Conservation (phyloP, 1,140 invertebrate genomes). For the Triops cancriformis region DNA sequence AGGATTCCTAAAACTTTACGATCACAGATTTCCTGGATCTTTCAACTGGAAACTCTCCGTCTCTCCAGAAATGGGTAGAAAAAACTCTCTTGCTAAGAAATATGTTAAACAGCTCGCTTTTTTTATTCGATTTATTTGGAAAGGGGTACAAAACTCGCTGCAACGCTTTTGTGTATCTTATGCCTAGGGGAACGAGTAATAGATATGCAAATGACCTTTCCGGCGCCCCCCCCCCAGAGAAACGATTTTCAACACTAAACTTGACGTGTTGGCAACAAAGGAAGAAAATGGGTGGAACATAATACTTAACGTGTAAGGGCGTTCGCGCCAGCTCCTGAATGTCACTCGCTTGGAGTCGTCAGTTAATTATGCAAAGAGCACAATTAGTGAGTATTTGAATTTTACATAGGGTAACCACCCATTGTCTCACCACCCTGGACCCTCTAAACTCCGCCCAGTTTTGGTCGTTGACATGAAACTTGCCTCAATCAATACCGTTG, state of each 20-base stretch:
- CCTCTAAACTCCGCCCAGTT: not conserved
- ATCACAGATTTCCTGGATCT: too few species aligned
- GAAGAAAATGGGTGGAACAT: too few species aligned
- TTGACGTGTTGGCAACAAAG: not conserved
- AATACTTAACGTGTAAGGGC: not conserved
- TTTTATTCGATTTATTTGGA: too few species aligned
- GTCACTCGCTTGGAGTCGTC: not conserved
- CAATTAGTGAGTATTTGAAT: not conserved
- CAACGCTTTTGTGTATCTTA: not conserved
- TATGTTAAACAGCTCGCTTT: too few species aligned
- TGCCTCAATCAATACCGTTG: not conserved
- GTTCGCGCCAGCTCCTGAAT: not conserved
- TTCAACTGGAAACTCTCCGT: too few species aligned
- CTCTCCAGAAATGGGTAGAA: too few species aligned
- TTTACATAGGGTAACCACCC: not conserved
- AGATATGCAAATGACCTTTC: not conserved
- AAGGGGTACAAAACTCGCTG: too few species aligned
- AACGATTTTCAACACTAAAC: not conserved
- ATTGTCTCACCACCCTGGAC: too few species aligned
- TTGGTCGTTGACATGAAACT: not conserved
- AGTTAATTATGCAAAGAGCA: not conserved
- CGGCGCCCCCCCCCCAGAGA: not conserved
- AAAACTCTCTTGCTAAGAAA: too few species aligned
- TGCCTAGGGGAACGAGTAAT: not conserved
- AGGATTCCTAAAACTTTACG: too few species aligned